A percentile compares a stretch with the other conserved stretches of the same genome.
Evolutionary conservation across 2,797 vertebrate species (phyloP).

Genomic region (Clarias fuscus): DNA sequence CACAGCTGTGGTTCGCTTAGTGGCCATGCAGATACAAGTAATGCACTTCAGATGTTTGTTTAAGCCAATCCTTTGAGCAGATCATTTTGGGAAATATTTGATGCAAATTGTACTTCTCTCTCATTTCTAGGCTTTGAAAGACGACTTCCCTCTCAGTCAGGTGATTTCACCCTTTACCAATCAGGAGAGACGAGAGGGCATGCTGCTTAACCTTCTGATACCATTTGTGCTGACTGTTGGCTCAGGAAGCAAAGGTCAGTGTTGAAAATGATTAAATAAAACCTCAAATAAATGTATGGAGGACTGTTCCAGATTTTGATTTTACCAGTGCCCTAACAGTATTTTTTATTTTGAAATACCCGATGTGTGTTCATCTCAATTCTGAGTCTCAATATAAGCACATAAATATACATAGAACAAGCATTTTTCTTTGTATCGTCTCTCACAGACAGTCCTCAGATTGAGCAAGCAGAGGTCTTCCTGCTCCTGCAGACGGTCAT

Average conservation of each 20-base stretch:
- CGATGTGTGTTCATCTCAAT: background rate
- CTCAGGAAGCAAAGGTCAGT: slow-evolving; percentile 96
- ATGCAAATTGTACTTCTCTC: background rate
- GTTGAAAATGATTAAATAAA: slow-evolving; percentile 33
- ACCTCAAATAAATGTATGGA: background rate
- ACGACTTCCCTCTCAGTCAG: slow-evolving; percentile 97
- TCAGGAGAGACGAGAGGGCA: slow-evolving; percentile 97
- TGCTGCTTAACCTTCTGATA: slow-evolving; percentile 98
- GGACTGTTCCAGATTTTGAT: background rate
- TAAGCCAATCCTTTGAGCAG: no score
- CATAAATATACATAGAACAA: background rate
- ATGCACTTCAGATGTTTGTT: background rate
- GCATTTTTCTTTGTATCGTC: slow-evolving; percentile 10
- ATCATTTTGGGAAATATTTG: background rate
- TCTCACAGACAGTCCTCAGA: slow-evolving; percentile 89
- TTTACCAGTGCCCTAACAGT: no score
- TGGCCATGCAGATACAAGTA: slow-evolving; percentile 99
- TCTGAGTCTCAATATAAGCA: background rate
- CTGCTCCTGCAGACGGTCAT: slow-evolving; percentile 95
- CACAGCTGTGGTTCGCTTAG: slow-evolving; percentile 96
- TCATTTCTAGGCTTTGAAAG: slow-evolving; percentile 88
- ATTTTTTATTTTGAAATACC: background rate
- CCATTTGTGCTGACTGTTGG: slow-evolving; percentile 98
- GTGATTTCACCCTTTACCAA: slow-evolving; percentile 99
- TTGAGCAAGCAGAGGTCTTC: slow-evolving; percentile 95